phyloP scores from a whole-genome alignment of 35 echinoderm and acorn worm genomes.

The Ophioderma brevispina region DNA sequence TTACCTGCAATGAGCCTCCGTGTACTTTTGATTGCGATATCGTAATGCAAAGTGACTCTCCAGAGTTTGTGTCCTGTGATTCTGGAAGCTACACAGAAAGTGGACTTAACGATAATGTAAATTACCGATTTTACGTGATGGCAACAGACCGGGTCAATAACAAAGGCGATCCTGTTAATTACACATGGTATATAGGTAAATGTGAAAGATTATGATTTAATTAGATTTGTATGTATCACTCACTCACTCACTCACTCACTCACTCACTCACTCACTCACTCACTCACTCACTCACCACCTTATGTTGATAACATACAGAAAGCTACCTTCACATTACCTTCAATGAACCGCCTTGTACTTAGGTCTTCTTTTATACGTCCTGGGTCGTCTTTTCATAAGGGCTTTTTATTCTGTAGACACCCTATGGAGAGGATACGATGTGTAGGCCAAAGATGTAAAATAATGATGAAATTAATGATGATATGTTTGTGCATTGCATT shows the following conservation, averaged over 20 bases:
- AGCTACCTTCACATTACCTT: too few relatives aligned
- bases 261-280: not conserved
- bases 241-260: not conserved
- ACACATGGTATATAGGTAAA: not conserved
- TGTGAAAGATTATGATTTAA: not conserved
- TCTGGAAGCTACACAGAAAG: not conserved
- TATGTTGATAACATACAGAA: too few relatives aligned
- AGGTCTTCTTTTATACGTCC: too few relatives aligned
- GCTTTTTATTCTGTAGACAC: not conserved
- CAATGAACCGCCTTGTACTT: too few relatives aligned
- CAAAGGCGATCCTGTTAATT: not conserved
- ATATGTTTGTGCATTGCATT: not conserved
- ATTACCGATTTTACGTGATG: not conserved
- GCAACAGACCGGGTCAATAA: not conserved
- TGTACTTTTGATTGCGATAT: not conserved
- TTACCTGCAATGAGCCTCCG: not conserved
- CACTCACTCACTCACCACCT: too few relatives aligned
- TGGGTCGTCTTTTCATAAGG: not conserved
- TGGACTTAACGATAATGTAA: not conserved
- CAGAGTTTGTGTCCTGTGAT: not conserved
- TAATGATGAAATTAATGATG: not conserved
- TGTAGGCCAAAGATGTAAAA: not conserved
- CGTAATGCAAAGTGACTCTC: not conserved
- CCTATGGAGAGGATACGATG: not conserved
- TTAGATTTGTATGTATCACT: not conserved